phyloP scores from a whole-genome alignment of 2,797 vertebrate species.

The Crypturellus tataupa region DNA sequence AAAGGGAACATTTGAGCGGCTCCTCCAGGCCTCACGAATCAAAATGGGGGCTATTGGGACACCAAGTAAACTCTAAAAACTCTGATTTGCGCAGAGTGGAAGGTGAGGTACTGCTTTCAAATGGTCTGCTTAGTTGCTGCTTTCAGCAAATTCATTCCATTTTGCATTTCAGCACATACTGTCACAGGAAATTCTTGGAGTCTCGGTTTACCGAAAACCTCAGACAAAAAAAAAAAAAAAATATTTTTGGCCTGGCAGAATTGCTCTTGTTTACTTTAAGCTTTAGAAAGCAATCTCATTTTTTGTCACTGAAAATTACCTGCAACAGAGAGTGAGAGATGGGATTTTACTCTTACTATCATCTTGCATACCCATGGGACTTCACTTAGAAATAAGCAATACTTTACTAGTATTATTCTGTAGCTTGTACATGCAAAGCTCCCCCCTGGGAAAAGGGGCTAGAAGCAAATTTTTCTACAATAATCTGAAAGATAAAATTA shows the following conservation, averaged over 20 bases:
- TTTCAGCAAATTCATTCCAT: conserved; percentile 46
- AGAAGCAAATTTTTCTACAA: not conserved
- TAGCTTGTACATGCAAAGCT: not conserved
- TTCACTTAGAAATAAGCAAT: not conserved
- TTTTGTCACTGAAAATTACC: conserved; percentile 4
- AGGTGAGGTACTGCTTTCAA: not conserved
- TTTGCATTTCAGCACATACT: conserved; percentile 27
- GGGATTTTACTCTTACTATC: not conserved
- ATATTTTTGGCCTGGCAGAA: not conserved
- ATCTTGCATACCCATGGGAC: not conserved
- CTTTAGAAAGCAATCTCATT: not conserved
- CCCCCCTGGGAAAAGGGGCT: not conserved
- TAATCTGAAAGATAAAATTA: not conserved
- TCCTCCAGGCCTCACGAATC: not conserved
- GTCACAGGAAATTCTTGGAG: conserved; percentile 57
- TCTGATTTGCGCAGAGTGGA: not conserved
- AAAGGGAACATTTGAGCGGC: not conserved
- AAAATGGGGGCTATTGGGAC: not conserved
- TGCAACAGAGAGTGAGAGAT: not conserved
- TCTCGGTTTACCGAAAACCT: conserved; percentile 37
- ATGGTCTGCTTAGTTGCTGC: conserved; percentile 7
- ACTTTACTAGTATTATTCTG: not conserved
- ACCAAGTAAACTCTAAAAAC: not conserved
- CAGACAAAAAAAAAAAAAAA: conserved; percentile 5
- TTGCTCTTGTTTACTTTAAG: not conserved